Conservation (phyloP, 2,888 invertebrate genomes). For the Rugalucina vietnamica region DNA sequence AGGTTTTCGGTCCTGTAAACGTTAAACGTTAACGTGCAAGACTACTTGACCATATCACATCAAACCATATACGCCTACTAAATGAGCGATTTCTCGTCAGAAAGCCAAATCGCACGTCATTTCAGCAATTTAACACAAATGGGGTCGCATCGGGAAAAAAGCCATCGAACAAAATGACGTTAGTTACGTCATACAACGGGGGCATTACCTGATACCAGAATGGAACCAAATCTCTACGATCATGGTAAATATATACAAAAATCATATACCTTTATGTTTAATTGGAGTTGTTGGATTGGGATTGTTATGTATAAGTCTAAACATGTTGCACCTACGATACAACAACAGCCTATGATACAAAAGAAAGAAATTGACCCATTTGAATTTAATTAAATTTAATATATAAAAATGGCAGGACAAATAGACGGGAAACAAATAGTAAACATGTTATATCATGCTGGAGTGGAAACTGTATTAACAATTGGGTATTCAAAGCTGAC, state of each 20-base stretch:
- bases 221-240: too few relatives aligned
- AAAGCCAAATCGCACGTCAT: too few relatives aligned
- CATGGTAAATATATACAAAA: conserved; percentile 30
- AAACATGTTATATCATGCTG: conserved; percentile 31
- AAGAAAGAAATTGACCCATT: conserved; percentile 36
- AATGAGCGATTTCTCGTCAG: too few relatives aligned
- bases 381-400: conserved; percentile 25
- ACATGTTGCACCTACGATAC: conserved; percentile 18
- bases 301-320: conserved; percentile 31
- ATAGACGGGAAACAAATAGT: conserved; percentile 11
- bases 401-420: not conserved
- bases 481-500: conserved; percentile 38
- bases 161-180: too few relatives aligned
- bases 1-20: too few relatives aligned
- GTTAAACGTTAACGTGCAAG: too few relatives aligned
- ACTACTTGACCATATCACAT: too few relatives aligned
- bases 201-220: too few relatives aligned
- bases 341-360: conserved; percentile 18
- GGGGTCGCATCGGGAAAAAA: too few relatives aligned
- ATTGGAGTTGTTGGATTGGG: conserved; percentile 19
- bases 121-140: too few relatives aligned
- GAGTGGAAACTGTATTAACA: conserved; percentile 41
- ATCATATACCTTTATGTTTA: conserved; percentile 29
- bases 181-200: too few relatives aligned
- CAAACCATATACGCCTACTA: too few relatives aligned